A percentile compares a stretch with the other conserved stretches of the same genome.
phyloP scores from a whole-genome alignment of 2,113 vertebrate genomes.

The Protomyctophum bolini region DNA sequence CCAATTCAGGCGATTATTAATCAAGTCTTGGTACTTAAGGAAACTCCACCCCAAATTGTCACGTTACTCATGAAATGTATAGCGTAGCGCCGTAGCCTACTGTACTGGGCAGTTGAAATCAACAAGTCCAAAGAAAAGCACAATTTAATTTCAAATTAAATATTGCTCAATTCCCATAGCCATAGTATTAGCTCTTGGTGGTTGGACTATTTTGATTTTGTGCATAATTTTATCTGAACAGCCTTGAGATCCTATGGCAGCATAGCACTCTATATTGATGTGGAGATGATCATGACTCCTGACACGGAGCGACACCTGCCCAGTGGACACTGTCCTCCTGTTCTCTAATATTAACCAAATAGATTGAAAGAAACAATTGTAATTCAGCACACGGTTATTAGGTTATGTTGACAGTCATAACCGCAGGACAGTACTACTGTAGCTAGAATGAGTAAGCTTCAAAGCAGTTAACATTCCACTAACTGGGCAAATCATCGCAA shows the following conservation, averaged over 20 bases:
- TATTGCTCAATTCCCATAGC: too few relatives aligned
- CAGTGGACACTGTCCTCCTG: neutral
- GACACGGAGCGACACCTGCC: constrained; percentile 22
- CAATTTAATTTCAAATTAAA: too few relatives aligned
- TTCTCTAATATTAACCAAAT: neutral
- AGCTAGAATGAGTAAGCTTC: neutral
- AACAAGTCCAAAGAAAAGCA: too few relatives aligned
- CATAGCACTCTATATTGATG: neutral
- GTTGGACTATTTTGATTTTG: constrained; percentile 2
- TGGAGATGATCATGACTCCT: constrained; percentile 5
- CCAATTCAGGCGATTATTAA: too few relatives aligned
- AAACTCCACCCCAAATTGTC: too few relatives aligned
- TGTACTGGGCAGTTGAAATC: too few relatives aligned
- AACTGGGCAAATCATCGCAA: neutral
- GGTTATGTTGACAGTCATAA: too few relatives aligned
- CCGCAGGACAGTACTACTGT: neutral
- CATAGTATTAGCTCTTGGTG: too few relatives aligned
- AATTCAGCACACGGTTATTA: too few relatives aligned
- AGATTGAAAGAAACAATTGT: neutral
- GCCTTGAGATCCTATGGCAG: neutral
- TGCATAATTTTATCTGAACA: constrained; percentile 29
- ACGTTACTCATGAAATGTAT: too few relatives aligned
- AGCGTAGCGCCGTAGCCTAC: too few relatives aligned
- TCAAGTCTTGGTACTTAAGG: too few relatives aligned
- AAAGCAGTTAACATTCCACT: constrained; percentile 1